Evolutionary conservation across 2,113 vertebrate genomes (phyloP).

Genomic region (Sturnus vulgaris): DNA sequence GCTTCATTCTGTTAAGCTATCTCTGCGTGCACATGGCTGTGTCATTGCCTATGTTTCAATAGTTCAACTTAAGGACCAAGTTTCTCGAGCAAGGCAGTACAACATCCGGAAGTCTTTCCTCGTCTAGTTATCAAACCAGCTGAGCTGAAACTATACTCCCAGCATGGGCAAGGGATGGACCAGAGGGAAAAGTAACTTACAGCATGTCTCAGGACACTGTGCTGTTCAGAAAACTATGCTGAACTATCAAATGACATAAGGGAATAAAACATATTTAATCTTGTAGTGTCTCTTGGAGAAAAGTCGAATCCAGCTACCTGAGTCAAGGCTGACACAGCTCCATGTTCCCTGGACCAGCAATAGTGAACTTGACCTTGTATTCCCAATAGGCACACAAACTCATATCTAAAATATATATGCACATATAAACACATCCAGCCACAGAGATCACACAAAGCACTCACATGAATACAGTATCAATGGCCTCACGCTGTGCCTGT

Average conservation of each 20-base stretch:
- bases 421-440: background rate
- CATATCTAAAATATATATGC: background rate
- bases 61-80: background rate
- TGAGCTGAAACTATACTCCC: background rate
- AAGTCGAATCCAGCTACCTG: background rate
- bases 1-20: background rate
- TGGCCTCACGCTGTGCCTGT: background rate
- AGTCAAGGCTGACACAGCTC: background rate
- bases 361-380: background rate
- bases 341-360: background rate
- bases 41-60: background rate
- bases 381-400: background rate
- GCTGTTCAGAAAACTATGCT: background rate
- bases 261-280: background rate
- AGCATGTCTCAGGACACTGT: fast-evolving
- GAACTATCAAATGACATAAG: background rate
- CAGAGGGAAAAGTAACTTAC: background rate
- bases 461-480: background rate
- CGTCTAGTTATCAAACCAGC: background rate
- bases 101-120: background rate
- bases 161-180: background rate
- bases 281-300: background rate
- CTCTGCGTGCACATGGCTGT: fast-evolving
- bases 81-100: background rate
- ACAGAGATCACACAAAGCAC: background rate